Percentiles rank a stretch among this genome's conserved stretches.
These are phyloP conservation scores for Chelonus formosanus DNA, from an alignment of 2,888 invertebrate genomes.

Conservation along the genomic window DNA sequence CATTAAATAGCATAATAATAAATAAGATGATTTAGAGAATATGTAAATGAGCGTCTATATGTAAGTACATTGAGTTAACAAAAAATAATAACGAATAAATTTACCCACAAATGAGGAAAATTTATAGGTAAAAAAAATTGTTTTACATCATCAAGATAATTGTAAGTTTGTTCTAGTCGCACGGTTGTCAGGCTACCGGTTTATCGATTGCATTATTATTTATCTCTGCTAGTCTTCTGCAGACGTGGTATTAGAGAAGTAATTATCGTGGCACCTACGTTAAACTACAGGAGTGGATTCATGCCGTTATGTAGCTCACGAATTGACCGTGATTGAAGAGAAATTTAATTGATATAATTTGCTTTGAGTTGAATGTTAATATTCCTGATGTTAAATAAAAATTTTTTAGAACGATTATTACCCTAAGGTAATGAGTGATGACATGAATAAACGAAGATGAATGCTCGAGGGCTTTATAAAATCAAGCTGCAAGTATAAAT, in stretches of 20 bases:
- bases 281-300: constrained; percentile 21
- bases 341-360: constrained; percentile 55
- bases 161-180: constrained; percentile 28
- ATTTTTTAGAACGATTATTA: background rate
- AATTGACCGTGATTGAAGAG: constrained; percentile 23
- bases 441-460: constrained; percentile 26
- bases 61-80: too few species aligned
- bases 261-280: constrained; percentile 36
- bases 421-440: constrained; percentile 2
- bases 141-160: constrained; percentile 8
- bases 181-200: constrained; percentile 26
- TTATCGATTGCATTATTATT: constrained; percentile 29
- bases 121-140: background rate
- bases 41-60: too few species aligned
- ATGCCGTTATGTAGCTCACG: constrained; percentile 27
- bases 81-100: too few species aligned
- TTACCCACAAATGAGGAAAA: too few species aligned
- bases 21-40: too few species aligned
- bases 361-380: constrained; percentile 29
- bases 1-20: too few species aligned
- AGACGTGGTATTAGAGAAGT: constrained; percentile 34
- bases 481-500: constrained; percentile 3
- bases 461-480: constrained; percentile 14
- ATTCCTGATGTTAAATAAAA: background rate
- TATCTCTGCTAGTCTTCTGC: constrained; percentile 9